A percentile compares a stretch with the other conserved stretches of the same genome.
Evolutionary conservation across 2,888 invertebrate genomes (phyloP).

Genomic region (Malthinus flaveolus): DNA sequence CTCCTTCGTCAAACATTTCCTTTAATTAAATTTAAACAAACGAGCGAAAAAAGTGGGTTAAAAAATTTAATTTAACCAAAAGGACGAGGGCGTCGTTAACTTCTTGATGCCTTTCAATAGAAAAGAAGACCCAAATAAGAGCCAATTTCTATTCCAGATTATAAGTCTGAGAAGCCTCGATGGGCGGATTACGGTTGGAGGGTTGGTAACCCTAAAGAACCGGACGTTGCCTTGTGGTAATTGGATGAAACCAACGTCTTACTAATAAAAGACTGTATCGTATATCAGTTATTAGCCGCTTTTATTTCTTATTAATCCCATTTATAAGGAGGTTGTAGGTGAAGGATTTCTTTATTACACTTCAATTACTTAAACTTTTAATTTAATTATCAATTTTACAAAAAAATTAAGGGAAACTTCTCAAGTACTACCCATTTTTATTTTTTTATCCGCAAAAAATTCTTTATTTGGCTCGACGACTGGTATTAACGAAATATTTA

Average conservation of each 20-base stretch:
- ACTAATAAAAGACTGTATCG: constrained; percentile 48
- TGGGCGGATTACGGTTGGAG: constrained; percentile 41
- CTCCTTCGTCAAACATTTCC: constrained; percentile 1
- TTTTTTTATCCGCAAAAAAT: neutral
- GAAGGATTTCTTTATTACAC: constrained; percentile 18
- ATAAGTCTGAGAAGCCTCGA: constrained; percentile 45
- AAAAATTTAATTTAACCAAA: neutral
- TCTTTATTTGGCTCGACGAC: constrained; percentile 22
- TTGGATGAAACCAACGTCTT: constrained; percentile 51
- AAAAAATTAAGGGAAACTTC: no score
- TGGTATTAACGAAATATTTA: constrained; percentile 24
- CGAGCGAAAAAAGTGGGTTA: neutral
- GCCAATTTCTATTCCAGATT: constrained; percentile 39
- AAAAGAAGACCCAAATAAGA: constrained; percentile 25
- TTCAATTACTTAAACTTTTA: constrained; percentile 12
- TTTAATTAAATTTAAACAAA: constrained; percentile 6
- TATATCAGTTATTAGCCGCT: constrained; percentile 49
- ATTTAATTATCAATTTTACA: constrained; percentile 1
- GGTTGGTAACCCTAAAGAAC: constrained; percentile 49
- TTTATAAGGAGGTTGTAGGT: constrained; percentile 31
- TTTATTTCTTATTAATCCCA: constrained; percentile 37
- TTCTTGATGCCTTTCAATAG: constrained; percentile 9
- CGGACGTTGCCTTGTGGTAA: constrained; percentile 46
- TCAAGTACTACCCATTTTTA: no score
- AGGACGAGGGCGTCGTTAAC: neutral